Conservation (phyloP, 53 echinoderm and acorn worm genomes). For the Holothuria scabra region DNA sequence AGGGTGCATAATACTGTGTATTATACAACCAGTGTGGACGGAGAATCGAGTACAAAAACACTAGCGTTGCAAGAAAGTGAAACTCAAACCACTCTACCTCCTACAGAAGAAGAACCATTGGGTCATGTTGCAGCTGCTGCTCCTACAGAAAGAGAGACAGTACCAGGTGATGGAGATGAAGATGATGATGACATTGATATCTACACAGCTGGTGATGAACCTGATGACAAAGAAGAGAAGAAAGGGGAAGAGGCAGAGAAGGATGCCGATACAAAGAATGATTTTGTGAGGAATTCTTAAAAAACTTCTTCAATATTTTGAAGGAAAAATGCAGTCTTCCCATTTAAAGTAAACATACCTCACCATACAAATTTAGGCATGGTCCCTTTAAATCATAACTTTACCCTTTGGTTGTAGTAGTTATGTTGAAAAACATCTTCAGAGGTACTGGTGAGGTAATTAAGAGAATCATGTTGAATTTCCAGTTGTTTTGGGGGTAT, state of each 20-base stretch:
- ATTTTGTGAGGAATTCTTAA: too few relatives aligned
- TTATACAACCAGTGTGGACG: not conserved
- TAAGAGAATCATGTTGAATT: too few relatives aligned
- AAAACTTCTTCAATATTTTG: too few relatives aligned
- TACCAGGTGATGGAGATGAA: not conserved
- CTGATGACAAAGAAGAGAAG: not conserved
- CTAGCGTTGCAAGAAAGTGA: conserved; percentile 25
- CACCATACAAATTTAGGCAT: too few relatives aligned
- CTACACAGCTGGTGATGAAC: conserved; percentile 31
- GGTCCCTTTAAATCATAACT: too few relatives aligned
- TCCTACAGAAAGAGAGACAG: not conserved
- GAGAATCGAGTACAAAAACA: not conserved
- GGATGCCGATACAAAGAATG: not conserved
- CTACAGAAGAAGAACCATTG: not conserved
- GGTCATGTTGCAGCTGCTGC: not conserved
- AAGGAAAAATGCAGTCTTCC: too few relatives aligned
- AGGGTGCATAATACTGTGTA: not conserved
- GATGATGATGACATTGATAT: conserved; percentile 29
- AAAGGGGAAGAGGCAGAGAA: not conserved
- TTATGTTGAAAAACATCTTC: too few relatives aligned
- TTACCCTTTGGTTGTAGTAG: too few relatives aligned
- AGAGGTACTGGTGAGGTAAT: too few relatives aligned
- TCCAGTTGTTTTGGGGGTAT: too few relatives aligned
- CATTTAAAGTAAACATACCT: too few relatives aligned
- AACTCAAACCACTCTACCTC: conserved; percentile 45